These are phyloP conservation scores for Entomobrya proxima DNA, from an alignment of 2,888 invertebrate species.

Conservation along the genomic window DNA sequence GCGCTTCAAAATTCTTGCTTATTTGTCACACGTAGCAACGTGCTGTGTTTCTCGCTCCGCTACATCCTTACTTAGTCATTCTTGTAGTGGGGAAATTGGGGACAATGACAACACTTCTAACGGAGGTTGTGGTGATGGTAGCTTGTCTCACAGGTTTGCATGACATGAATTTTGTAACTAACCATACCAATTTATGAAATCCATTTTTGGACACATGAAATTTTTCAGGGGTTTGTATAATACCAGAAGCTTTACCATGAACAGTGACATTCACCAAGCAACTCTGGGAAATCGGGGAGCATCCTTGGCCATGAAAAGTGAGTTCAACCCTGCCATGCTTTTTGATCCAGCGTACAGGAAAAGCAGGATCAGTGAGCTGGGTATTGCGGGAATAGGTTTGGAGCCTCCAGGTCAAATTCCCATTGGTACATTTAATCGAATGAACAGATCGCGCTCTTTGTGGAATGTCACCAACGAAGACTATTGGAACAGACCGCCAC, in stretches of 20 bases:
- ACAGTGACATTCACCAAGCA: slow-evolving; percentile 63
- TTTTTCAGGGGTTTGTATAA: slow-evolving; percentile 65
- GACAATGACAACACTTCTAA: slow-evolving; percentile 12
- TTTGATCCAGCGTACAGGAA: slow-evolving; percentile 73
- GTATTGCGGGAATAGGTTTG: slow-evolving; percentile 74
- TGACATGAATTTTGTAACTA: neutral
- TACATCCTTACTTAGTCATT: slow-evolving; percentile 22
- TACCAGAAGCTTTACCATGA: slow-evolving; percentile 70
- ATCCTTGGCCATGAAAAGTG: slow-evolving; percentile 70
- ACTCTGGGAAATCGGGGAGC: slow-evolving; percentile 53
- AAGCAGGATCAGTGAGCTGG: slow-evolving; percentile 73
- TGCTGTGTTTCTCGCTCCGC: slow-evolving; percentile 38
- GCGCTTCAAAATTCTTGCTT: slow-evolving; percentile 37
- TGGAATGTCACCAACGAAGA: slow-evolving; percentile 74
- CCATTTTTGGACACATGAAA: neutral
- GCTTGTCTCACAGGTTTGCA: slow-evolving; percentile 37
- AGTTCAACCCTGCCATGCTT: slow-evolving; percentile 72
- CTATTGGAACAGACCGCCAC: slow-evolving; percentile 76
- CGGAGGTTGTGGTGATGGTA: slow-evolving; percentile 14
- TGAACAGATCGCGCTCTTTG: slow-evolving; percentile 69
- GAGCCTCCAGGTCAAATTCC: slow-evolving; percentile 71
- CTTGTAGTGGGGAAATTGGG: slow-evolving; percentile 28
- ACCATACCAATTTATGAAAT: neutral
- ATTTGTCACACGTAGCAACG: slow-evolving; percentile 19
- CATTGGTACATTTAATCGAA: slow-evolving; percentile 60